A percentile compares a stretch with the other conserved stretches of the same genome.
phyloP scores from a whole-genome alignment of 2,888 invertebrate genomes.

The Drosophila greeni region DNA sequence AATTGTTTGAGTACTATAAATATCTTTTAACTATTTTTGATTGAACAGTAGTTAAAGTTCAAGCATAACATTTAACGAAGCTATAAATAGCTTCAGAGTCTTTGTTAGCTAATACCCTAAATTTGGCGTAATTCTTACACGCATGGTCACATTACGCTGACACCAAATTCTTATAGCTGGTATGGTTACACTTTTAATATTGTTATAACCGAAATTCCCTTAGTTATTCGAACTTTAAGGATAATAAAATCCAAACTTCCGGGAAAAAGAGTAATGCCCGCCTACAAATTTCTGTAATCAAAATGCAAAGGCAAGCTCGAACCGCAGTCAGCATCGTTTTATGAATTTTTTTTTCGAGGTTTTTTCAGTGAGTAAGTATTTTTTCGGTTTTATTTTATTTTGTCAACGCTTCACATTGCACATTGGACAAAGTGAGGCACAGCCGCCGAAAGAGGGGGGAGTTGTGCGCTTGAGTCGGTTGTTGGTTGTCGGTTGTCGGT shows the following conservation, averaged over 20 bases:
- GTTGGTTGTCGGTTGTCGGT: slow-evolving; percentile 9
- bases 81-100: background rate
- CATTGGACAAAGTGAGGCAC: slow-evolving; percentile 46
- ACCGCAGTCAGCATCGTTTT: slow-evolving; percentile 13
- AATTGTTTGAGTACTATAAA: too few relatives aligned
- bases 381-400: slow-evolving; percentile 31
- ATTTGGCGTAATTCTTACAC: background rate
- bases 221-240: background rate
- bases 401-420: slow-evolving; percentile 66
- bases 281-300: slow-evolving; percentile 53
- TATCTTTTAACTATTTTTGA: too few relatives aligned
- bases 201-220: too few relatives aligned
- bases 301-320: slow-evolving; percentile 39
- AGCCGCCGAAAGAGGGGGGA: slow-evolving; percentile 10
- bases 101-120: background rate
- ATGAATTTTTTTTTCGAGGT: slow-evolving; percentile 15
- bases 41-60: too few relatives aligned
- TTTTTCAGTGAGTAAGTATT: slow-evolving; percentile 17
- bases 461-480: slow-evolving; percentile 29
- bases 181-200: background rate
- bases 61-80: background rate
- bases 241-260: background rate
- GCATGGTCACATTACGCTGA: background rate
- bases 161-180: too few relatives aligned
- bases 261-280: background rate